phyloP scores from a whole-genome alignment of 2,797 vertebrate genomes.

The Enteromius argenteus region DNA sequence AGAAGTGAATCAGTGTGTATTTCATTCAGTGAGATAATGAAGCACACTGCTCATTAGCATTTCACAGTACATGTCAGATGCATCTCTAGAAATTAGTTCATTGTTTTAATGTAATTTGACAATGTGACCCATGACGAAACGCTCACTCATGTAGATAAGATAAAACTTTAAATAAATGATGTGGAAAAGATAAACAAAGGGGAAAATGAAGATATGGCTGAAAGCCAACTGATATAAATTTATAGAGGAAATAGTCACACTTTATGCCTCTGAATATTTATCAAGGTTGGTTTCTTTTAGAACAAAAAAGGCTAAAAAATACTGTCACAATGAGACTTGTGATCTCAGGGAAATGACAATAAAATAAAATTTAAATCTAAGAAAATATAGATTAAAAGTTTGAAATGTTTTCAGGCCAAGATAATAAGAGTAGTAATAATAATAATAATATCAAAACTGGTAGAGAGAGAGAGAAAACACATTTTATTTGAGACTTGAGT shows the following conservation, averaged over 20 bases:
- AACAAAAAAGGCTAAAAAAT: neutral
- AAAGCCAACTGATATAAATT: neutral
- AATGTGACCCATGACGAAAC: neutral
- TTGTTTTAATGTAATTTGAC: constrained; percentile 23
- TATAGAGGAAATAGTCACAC: neutral
- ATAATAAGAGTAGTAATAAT: neutral
- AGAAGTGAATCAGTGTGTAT: constrained; percentile 15
- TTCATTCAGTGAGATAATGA: constrained; percentile 28
- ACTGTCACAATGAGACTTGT: neutral
- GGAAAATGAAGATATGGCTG: neutral
- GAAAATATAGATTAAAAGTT: neutral
- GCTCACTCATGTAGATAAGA: neutral
- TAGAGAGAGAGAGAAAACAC: neutral
- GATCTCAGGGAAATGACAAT: neutral
- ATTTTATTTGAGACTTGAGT: neutral
- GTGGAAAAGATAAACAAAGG: constrained; percentile 4
- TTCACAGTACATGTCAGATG: constrained; percentile 28
- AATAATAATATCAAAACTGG: neutral
- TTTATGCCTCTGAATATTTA: neutral
- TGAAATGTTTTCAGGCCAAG: neutral
- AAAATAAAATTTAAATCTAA: neutral
- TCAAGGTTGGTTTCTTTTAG: neutral
- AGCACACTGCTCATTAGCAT: constrained; percentile 20
- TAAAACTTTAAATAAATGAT: constrained; percentile 18
- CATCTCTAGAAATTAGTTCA: constrained; percentile 17